Conservation (phyloP, 2,113 vertebrate genomes). For the Myrmecobius fasciatus region DNA sequence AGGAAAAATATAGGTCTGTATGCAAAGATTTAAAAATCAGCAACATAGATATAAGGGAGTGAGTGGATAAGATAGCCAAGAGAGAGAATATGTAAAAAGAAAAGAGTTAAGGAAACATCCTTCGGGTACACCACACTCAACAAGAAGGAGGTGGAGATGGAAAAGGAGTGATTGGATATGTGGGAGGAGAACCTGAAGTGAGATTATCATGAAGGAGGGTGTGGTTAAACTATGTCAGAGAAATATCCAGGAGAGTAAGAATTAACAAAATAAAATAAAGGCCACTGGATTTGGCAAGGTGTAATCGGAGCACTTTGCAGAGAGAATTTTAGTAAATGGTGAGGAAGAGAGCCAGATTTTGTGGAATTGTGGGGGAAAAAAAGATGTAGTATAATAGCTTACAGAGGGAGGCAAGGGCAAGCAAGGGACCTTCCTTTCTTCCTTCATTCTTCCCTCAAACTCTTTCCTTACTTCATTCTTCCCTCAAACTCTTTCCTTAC, state of each 20-base stretch:
- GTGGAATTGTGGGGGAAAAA: background rate
- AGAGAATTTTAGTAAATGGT: background rate
- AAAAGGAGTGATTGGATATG: background rate
- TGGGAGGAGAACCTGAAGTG: background rate
- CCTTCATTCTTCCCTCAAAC: too few relatives aligned
- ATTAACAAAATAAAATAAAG: background rate
- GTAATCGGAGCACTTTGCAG: background rate
- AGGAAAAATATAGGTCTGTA: background rate
- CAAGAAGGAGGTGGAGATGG: background rate
- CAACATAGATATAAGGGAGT: background rate
- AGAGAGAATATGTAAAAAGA: background rate
- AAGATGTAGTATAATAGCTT: background rate
- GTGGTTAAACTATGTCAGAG: background rate
- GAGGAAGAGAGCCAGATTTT: background rate
- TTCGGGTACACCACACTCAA: background rate
- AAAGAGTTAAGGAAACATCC: background rate
- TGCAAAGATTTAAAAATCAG: background rate
- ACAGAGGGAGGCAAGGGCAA: background rate
- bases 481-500: too few relatives aligned
- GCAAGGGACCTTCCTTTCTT: background rate
- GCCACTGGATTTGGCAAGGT: background rate
- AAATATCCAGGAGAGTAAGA: background rate
- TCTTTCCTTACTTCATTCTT: too few relatives aligned
- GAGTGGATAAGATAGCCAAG: background rate
- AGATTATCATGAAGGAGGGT: background rate